phyloP scores from a whole-genome alignment of 2,113 vertebrate genomes.

The Cheilinus undulatus region DNA sequence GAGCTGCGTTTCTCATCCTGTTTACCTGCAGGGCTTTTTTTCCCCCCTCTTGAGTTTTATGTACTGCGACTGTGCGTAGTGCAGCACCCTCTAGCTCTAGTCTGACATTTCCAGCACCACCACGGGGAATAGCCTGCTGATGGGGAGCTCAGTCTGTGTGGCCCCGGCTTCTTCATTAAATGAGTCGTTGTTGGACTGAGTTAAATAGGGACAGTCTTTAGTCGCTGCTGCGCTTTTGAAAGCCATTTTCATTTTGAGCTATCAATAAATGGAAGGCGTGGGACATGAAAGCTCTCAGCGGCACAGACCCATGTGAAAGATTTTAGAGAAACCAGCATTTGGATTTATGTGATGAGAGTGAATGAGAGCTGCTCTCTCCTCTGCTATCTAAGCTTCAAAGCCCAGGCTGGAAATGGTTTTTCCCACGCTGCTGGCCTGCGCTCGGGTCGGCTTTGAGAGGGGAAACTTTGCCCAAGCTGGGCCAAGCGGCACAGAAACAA shows the following conservation, averaged over 20 bases:
- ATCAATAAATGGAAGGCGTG: conserved; percentile 62
- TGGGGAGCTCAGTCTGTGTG: conserved; percentile 63
- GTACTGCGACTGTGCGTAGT: conserved; percentile 62
- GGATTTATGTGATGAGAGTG: conserved; percentile 65
- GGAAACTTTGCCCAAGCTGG: conserved; percentile 72
- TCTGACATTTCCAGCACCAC: conserved; percentile 74
- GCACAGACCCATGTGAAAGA: conserved; percentile 46
- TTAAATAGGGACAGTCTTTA: conserved; percentile 65
- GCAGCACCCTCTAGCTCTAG: conserved; percentile 60
- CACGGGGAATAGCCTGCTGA: conserved; percentile 54
- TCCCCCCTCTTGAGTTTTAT: conserved; percentile 53
- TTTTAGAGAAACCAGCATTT: conserved; percentile 57
- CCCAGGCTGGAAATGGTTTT: conserved; percentile 60
- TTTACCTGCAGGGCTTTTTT: conserved; percentile 72
- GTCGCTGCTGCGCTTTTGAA: conserved; percentile 60
- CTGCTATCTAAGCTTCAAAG: conserved; percentile 62
- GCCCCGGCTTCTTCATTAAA: conserved; percentile 70
- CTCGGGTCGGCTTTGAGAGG: conserved; percentile 57
- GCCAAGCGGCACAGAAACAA: conserved; percentile 77
- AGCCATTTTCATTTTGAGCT: conserved; percentile 77
- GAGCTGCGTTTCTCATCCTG: conserved; percentile 69
- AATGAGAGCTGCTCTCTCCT: conserved; percentile 55
- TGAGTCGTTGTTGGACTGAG: conserved; percentile 58
- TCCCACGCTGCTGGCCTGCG: conserved; percentile 74
- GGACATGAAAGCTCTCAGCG: conserved; percentile 58